Conservation (phyloP, 2,888 invertebrate species). For the Lysandra coridon region DNA sequence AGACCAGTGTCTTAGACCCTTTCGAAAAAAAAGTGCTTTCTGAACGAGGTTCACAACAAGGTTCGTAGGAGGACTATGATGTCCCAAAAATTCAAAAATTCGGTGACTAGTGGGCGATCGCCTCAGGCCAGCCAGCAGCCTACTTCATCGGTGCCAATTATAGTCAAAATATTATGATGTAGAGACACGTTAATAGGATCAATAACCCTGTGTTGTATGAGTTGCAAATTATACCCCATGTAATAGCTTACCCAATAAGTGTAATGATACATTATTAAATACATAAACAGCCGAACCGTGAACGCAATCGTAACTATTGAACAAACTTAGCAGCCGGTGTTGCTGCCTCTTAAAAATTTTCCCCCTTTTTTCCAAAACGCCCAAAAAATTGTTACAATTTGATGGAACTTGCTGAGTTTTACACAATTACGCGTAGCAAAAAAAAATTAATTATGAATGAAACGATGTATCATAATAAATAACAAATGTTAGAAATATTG, state of each 20-base stretch:
- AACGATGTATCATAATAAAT: too few species aligned
- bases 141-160: not conserved
- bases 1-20: too few species aligned
- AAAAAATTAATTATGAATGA: too few species aligned
- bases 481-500: too few species aligned
- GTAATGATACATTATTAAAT: slow-evolving; percentile 59
- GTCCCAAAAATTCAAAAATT: not conserved
- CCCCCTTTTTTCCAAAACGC: too few species aligned
- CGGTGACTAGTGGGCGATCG: slow-evolving; percentile 1
- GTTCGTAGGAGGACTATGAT: not conserved
- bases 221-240: slow-evolving; percentile 9
- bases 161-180: not conserved
- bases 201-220: slow-evolving; percentile 11
- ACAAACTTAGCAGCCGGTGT: slow-evolving; percentile 56
- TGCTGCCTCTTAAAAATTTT: not conserved
- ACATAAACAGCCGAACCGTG: slow-evolving; percentile 67
- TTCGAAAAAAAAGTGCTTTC: too few species aligned
- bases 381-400: too few species aligned
- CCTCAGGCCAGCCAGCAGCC: not conserved
- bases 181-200: not conserved
- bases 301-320: slow-evolving; percentile 73
- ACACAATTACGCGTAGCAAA: not conserved
- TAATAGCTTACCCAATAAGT: slow-evolving; percentile 12
- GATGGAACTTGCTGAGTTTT: not conserved
- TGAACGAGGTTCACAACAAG: not conserved